A percentile compares a stretch with the other conserved stretches of the same genome.
phyloP scores from a whole-genome alignment of 2,113 vertebrate genomes.

The Salminus brasiliensis region DNA sequence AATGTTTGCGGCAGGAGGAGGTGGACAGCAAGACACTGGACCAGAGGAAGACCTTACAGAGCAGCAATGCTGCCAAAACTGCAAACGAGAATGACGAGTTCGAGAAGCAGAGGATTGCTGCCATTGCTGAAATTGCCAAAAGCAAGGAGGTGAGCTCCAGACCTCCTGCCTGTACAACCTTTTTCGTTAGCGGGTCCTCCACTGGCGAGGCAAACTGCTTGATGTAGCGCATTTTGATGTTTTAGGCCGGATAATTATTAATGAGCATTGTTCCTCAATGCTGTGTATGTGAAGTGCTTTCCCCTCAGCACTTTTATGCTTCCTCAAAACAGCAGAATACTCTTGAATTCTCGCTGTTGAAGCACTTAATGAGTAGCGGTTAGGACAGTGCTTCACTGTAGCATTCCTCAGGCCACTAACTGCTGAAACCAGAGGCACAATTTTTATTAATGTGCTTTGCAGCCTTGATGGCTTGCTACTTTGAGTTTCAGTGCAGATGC shows the following conservation, averaged over 20 bases:
- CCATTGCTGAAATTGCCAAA: conserved; percentile 95
- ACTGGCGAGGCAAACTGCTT: neutral
- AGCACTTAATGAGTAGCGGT: neutral
- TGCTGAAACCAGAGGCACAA: neutral
- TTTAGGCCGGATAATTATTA: no score
- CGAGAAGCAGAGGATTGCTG: conserved; percentile 95
- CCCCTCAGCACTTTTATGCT: no score
- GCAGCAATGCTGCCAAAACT: conserved; percentile 76
- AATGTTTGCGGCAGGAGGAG: conserved; percentile 82
- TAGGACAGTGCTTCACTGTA: neutral
- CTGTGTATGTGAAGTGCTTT: no score
- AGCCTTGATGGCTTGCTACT: neutral
- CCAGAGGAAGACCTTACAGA: conserved; percentile 90
- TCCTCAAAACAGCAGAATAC: no score
- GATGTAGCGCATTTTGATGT: neutral
- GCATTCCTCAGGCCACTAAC: conserved; percentile 6
- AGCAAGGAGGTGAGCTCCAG: conserved; percentile 89
- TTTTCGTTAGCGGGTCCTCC: neutral
- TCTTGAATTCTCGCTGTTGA: no score
- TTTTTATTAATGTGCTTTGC: conserved; percentile 19
- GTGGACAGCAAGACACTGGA: conserved; percentile 90
- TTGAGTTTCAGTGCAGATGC: neutral
- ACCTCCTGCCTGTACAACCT: neutral
- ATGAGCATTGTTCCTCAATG: no score
- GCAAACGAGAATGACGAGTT: conserved; percentile 92